Percentiles rank a stretch among this genome's conserved stretches.
These are phyloP conservation scores for Dicaeum eximium DNA, from an alignment of 2,113 vertebrate genomes.

Conservation along the genomic window DNA sequence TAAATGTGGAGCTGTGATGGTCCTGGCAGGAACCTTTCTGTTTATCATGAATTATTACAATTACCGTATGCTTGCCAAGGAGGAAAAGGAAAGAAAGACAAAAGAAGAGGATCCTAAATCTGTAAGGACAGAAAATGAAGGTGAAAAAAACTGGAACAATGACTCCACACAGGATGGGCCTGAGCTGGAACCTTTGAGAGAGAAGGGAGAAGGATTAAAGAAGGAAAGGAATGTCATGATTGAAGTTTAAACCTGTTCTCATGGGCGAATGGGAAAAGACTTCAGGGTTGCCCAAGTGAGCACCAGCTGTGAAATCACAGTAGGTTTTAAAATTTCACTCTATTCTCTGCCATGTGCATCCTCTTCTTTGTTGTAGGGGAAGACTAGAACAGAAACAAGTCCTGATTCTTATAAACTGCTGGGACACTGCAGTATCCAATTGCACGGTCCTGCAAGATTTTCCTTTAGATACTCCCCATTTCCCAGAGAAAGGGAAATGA, in stretches of 20 bases:
- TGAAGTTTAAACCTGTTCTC: background rate
- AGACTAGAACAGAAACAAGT: background rate
- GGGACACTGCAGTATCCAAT: background rate
- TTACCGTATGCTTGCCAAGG: conserved; percentile 73
- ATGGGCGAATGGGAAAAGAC: background rate
- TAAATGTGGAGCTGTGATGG: conserved; percentile 77
- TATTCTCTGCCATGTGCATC: background rate
- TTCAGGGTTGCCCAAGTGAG: background rate
- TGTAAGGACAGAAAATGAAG: conserved; percentile 46
- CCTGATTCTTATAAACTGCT: background rate
- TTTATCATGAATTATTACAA: conserved; percentile 81
- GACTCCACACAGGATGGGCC: conserved; percentile 6
- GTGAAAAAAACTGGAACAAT: background rate
- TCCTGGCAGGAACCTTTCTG: conserved; percentile 76
- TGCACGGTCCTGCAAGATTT: background rate
- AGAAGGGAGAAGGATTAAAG: conserved; percentile 4
- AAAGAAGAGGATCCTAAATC: conserved; percentile 15
- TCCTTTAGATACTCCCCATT: background rate
- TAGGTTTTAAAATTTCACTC: background rate
- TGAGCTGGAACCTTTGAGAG: conserved; percentile 17
- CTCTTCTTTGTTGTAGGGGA: background rate
- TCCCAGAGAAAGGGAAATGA: background rate
- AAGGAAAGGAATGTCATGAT: conserved; percentile 17
- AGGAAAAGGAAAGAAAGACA: conserved; percentile 52
- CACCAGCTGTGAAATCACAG: conserved; percentile 2